Conservation (phyloP, 2,888 invertebrate genomes). For the Athalia circularis region DNA sequence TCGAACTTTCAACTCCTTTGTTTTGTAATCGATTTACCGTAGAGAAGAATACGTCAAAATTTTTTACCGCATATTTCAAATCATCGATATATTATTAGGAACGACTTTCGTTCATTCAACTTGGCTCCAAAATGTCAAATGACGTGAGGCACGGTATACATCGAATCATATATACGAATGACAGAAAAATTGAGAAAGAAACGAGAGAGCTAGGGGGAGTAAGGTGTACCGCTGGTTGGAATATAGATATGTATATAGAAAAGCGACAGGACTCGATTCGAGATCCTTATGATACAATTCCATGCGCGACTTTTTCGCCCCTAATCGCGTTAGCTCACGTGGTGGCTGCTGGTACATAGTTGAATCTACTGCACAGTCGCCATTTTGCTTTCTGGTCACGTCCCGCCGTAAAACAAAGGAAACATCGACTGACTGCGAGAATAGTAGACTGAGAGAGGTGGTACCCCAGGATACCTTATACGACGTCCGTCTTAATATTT, state of each 20-base stretch:
- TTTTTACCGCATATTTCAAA: no score
- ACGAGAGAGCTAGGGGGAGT: slow-evolving; percentile 39
- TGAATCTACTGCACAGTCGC: slow-evolving; percentile 50
- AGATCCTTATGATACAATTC: slow-evolving; percentile 31
- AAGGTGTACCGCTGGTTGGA: slow-evolving; percentile 43
- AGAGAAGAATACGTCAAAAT: no score
- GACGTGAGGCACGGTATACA: no score
- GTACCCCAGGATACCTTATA: slow-evolving; percentile 53
- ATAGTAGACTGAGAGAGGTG: slow-evolving; percentile 31
- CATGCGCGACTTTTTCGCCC: slow-evolving; percentile 43
- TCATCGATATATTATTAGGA: no score
- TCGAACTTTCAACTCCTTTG: no score
- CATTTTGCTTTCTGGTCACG: slow-evolving; percentile 73
- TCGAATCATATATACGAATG: no score
- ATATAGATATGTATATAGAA: slow-evolving; percentile 24
- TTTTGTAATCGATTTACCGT: no score
- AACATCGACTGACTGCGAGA: slow-evolving; percentile 61
- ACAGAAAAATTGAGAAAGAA: neutral
- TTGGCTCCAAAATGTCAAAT: no score
- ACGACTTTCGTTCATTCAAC: no score
- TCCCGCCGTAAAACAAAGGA: slow-evolving; percentile 72
- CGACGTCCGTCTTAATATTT: slow-evolving; percentile 68
- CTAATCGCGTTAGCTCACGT: slow-evolving; percentile 50
- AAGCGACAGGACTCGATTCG: slow-evolving; percentile 15
- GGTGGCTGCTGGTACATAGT: no score